phyloP scores from a whole-genome alignment of 2,888 invertebrate species.

The Maniola hyperantus region DNA sequence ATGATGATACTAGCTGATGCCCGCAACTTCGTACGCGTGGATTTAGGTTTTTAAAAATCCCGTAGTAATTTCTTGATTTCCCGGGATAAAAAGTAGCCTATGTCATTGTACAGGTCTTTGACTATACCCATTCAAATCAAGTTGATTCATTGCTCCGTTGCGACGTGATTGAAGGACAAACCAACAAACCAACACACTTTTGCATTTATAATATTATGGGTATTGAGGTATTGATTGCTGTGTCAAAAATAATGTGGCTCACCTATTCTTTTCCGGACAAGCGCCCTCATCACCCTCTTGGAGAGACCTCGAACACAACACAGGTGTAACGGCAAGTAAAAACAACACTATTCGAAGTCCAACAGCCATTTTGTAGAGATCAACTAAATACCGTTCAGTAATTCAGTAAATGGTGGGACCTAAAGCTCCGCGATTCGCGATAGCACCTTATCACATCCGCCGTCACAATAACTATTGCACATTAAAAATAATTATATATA shows the following conservation, averaged over 20 bases:
- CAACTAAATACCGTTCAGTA: neutral
- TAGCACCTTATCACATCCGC: constrained; percentile 41
- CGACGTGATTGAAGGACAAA: no score
- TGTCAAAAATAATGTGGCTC: neutral
- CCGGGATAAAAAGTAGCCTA: no score
- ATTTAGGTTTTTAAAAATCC: no score
- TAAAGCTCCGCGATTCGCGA: constrained; percentile 29
- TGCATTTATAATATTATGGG: no score
- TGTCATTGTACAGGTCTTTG: no score
- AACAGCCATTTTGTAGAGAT: constrained; percentile 12
- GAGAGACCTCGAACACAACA: constrained; percentile 3
- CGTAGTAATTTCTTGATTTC: no score
- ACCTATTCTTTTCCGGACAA: constrained; percentile 8
- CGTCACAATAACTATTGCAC: constrained; percentile 34
- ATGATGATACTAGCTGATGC: no score
- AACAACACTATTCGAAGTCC: constrained; percentile 3
- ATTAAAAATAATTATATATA: constrained; percentile 11
- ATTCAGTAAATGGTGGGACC: neutral
- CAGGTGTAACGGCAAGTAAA: constrained; percentile 8
- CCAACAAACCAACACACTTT: no score
- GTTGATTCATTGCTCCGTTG: no score
- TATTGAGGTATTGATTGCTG: no score
- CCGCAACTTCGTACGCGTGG: no score
- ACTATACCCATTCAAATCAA: no score
- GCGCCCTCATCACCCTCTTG: constrained; percentile 17